Evolutionary conservation across 1,140 invertebrate species (phyloP).

Genomic region (Papilio aristodemus): DNA sequence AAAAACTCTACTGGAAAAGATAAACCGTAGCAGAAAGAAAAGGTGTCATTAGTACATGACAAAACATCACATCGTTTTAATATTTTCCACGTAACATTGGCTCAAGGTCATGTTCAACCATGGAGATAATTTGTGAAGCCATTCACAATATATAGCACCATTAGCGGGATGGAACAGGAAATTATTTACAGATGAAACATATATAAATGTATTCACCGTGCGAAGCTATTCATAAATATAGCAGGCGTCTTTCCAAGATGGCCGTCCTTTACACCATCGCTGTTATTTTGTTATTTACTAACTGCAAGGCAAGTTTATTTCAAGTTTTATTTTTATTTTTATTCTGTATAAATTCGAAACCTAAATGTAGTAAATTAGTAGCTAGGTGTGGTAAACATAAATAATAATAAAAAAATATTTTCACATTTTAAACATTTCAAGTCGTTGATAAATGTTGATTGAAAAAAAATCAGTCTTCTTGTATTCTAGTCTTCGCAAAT

Average conservation of each 20-base stretch:
- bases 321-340: neutral
- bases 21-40: neutral
- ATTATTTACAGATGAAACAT: neutral
- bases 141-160: constrained; percentile 22
- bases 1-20: neutral
- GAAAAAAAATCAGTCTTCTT: too few species aligned
- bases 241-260: constrained; percentile 2
- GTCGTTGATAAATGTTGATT: too few species aligned
- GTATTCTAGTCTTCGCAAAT: too few species aligned
- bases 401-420: too few species aligned
- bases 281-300: constrained; percentile 5
- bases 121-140: constrained; percentile 31
- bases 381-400: too few species aligned
- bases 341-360: too few species aligned
- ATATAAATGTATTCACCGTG: constrained; percentile 24
- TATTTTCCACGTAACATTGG: constrained; percentile 14
- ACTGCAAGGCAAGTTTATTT: constrained; percentile 14
- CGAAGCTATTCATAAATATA: constrained; percentile 12
- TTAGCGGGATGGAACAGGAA: constrained; percentile 27
- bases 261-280: neutral
- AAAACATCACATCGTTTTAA: constrained; percentile 7
- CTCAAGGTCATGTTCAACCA: constrained; percentile 28
- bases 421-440: too few species aligned
- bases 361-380: too few species aligned
- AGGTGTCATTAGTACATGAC: neutral